A percentile compares a stretch with the other conserved stretches of the same genome.
Evolutionary conservation across 2,888 invertebrate genomes (phyloP).

Genomic region (Drosophila lutescens): DNA sequence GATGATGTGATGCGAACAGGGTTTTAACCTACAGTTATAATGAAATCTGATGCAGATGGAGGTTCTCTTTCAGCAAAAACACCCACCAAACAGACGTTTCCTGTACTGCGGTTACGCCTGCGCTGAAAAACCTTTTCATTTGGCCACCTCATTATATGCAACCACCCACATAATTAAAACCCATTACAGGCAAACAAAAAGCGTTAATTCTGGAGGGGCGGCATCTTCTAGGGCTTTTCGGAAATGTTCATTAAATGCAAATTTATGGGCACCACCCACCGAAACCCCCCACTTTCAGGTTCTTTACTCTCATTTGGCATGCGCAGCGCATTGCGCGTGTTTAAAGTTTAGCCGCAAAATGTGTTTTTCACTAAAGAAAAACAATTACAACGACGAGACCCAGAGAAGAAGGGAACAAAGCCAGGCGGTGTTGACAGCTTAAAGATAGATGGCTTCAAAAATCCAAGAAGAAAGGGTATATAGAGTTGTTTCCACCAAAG

Average conservation of each 20-base stretch:
- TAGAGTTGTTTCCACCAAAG: slow-evolving; percentile 18
- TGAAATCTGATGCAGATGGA: slow-evolving; percentile 25
- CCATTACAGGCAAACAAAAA: slow-evolving; percentile 68
- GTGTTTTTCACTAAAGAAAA: slow-evolving; percentile 60
- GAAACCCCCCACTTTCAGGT: slow-evolving; percentile 2
- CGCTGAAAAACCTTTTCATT: slow-evolving; percentile 35
- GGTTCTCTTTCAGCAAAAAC: slow-evolving; percentile 19
- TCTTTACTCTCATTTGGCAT: slow-evolving; percentile 67
- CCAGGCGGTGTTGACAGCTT: slow-evolving; percentile 61
- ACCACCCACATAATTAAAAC: slow-evolving; percentile 74
- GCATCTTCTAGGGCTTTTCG: slow-evolving; percentile 42
- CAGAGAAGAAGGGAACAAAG: slow-evolving; percentile 28
- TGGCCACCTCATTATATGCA: slow-evolving; percentile 34
- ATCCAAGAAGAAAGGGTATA: slow-evolving; percentile 4
- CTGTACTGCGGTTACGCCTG: slow-evolving; percentile 50
- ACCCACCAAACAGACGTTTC: slow-evolving; percentile 45
- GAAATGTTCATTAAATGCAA: slow-evolving; percentile 76
- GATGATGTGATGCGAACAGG: slow-evolving; percentile 29
- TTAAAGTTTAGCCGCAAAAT: slow-evolving; percentile 65
- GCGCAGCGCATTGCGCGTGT: slow-evolving; percentile 71
- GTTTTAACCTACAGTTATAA: slow-evolving; percentile 29
- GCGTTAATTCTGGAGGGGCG: slow-evolving; percentile 55
- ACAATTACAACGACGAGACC: slow-evolving; percentile 56
- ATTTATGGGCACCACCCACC: slow-evolving; percentile 58
- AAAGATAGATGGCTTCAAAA: slow-evolving; percentile 56